phyloP scores from a whole-genome alignment of 2,113 vertebrate species.

The Gnathonemus echidnorhynchus region DNA sequence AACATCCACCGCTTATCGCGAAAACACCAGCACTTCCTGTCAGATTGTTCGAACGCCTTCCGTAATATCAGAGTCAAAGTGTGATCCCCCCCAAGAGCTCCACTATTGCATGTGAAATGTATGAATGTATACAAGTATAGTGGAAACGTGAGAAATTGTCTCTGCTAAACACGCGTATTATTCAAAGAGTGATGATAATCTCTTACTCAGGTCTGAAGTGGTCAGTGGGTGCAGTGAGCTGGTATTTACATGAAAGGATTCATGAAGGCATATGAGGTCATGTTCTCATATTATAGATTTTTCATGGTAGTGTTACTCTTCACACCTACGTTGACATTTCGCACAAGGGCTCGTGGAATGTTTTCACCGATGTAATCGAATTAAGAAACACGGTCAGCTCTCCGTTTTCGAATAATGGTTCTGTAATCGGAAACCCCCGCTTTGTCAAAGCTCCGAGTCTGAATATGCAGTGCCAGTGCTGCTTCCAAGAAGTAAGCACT shows the following conservation, averaged over 20 bases:
- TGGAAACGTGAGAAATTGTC: not conserved
- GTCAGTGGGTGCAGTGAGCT: not conserved
- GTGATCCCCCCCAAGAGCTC: not conserved
- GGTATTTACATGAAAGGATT: not conserved
- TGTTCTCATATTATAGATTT: not conserved
- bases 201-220: not conserved
- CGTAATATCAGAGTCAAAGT: not conserved
- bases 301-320: not conserved
- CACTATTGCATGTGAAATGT: not conserved
- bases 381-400: not conserved
- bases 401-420: not conserved
- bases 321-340: slow-evolving; percentile 9
- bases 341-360: not conserved
- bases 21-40: not conserved
- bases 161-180: not conserved
- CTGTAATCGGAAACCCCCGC: not conserved
- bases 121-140: not conserved
- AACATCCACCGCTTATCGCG: not conserved
- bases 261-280: not conserved
- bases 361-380: not conserved
- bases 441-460: not conserved
- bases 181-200: not conserved
- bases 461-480: not conserved
- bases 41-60: not conserved
- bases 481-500: not conserved